Evolutionary conservation across 2,888 invertebrate species (phyloP).

Genomic region (Ophion costatus): DNA sequence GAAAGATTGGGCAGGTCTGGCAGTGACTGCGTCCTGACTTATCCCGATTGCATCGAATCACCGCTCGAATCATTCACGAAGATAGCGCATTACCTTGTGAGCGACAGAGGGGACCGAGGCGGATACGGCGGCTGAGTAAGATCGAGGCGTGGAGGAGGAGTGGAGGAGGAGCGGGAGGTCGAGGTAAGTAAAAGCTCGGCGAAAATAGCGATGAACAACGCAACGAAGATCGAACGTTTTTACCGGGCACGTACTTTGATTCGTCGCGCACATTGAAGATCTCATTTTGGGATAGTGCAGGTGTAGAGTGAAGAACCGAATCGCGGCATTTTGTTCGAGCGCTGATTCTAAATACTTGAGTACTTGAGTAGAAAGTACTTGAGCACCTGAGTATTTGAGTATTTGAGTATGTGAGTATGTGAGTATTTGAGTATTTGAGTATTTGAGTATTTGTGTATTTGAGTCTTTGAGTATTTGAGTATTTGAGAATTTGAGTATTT

Average conservation of each 20-base stretch:
- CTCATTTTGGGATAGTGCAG: no score
- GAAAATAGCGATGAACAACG: background rate
- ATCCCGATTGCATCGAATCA: slow-evolving; percentile 79
- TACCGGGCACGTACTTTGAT: background rate
- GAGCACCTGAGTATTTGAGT: no score
- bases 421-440: no score
- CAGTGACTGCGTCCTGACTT: slow-evolving; percentile 78
- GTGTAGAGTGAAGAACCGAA: no score
- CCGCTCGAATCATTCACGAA: slow-evolving; percentile 81
- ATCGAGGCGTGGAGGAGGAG: background rate
- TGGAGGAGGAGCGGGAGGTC: background rate
- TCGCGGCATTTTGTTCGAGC: no score
- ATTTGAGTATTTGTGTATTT: no score
- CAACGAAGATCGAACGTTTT: background rate
- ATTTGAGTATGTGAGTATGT: no score
- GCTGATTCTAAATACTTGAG: no score
- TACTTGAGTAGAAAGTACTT: no score
- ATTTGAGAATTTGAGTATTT: no score
- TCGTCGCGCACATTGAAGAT: no score
- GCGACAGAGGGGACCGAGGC: background rate
- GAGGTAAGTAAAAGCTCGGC: background rate
- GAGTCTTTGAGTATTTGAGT: no score
- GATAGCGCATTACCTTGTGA: slow-evolving; percentile 71
- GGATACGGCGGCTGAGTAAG: background rate
- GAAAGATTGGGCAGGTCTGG: slow-evolving; percentile 80